Evolutionary conservation across 2,113 vertebrate genomes (phyloP).

Genomic region (Myodes glareolus): DNA sequence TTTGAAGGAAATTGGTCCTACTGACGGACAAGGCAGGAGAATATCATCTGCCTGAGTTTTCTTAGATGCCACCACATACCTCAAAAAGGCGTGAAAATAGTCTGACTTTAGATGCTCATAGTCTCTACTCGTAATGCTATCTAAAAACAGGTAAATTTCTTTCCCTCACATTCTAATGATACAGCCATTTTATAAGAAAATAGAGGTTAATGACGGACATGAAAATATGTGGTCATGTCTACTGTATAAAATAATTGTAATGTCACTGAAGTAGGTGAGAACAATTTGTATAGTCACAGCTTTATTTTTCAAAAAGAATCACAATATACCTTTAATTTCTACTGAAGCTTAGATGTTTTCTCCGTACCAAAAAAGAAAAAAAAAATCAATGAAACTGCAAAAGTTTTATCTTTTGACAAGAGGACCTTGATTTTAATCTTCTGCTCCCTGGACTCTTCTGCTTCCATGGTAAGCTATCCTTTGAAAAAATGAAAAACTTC

Average conservation of each 20-base stretch:
- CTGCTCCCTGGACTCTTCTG: constrained; percentile 50
- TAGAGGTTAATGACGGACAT: neutral
- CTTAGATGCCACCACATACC: neutral
- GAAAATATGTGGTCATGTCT: neutral
- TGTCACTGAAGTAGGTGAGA: neutral
- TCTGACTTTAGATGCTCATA: neutral
- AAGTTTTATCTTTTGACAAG: neutral
- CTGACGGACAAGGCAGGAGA: neutral
- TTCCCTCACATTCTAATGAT: neutral
- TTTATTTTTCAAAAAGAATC: neutral
- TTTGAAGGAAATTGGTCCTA: neutral
- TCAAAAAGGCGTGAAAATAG: neutral
- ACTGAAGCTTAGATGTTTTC: neutral
- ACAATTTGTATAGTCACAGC: neutral
- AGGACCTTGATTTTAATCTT: constrained; percentile 10
- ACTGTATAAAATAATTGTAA: neutral
- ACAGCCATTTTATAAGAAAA: constrained; percentile 38
- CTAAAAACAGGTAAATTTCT: constrained; percentile 24
- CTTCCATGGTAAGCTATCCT: neutral
- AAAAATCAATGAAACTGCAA: neutral
- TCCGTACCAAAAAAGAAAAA: neutral
- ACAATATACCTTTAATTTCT: neutral
- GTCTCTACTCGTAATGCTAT: neutral
- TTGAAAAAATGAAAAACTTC: constrained; percentile 43
- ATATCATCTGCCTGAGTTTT: neutral